phyloP scores from a whole-genome alignment of 2,113 vertebrate species.

The Megaleporinus macrocephalus region DNA sequence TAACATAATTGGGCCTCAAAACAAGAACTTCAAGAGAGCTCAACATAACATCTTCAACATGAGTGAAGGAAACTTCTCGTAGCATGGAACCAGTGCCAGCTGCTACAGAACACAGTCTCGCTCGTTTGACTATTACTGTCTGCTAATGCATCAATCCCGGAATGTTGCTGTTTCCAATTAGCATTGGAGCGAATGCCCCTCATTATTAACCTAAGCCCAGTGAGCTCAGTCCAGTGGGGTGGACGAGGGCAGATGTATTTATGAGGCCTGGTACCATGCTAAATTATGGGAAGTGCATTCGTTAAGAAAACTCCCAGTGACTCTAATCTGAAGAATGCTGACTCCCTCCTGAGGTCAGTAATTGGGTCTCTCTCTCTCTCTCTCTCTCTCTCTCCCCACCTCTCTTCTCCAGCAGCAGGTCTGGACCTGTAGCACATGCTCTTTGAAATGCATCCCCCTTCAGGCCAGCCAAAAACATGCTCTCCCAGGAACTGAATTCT shows the following conservation, averaged over 20 bases:
- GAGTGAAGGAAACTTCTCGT: not conserved
- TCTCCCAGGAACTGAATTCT: constrained; percentile 72
- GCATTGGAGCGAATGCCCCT: constrained; percentile 69
- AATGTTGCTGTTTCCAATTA: constrained; percentile 81
- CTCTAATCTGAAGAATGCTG: constrained; percentile 87
- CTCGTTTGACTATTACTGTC: constrained; percentile 16
- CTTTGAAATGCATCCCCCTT: constrained; percentile 80
- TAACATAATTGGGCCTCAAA: constrained; percentile 8
- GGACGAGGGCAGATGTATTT: constrained; percentile 78
- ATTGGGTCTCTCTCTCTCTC: constrained; percentile 75
- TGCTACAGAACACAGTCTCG: constrained; percentile 2
- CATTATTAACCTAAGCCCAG: constrained; percentile 79
- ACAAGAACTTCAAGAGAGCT: constrained; percentile 1
- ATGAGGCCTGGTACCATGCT: constrained; percentile 75
- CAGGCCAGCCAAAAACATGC: constrained; percentile 81
- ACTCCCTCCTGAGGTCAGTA: constrained; percentile 86
- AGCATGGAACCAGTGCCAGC: constrained; percentile 22
- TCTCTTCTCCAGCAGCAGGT: constrained; percentile 81
- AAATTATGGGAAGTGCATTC: constrained; percentile 83
- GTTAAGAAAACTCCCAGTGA: constrained; percentile 84
- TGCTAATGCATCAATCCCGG: constrained; percentile 34
- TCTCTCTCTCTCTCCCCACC: constrained; percentile 66
- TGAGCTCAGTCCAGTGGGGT: constrained; percentile 50
- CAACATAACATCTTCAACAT: constrained; percentile 5
- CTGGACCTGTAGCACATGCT: constrained; percentile 83